Evolutionary conservation across 1,140 invertebrate species (phyloP), one percentile per base, ranked within the genome.

Genomic region (Sweltsa coloradensis): DNA sequence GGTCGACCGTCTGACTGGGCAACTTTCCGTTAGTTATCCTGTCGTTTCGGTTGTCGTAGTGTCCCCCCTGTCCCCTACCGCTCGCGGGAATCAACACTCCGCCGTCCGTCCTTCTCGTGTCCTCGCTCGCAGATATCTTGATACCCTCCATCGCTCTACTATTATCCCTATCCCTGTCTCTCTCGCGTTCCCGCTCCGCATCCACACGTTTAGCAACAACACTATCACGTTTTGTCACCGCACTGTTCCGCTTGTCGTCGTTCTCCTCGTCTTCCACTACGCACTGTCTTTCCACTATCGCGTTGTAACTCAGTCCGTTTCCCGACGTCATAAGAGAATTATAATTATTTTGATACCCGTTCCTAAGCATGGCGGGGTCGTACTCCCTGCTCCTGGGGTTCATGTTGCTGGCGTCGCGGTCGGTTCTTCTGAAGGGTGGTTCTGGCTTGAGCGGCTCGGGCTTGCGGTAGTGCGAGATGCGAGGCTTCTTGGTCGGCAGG

Each of bases 391-490:
- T 63, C 11, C 63, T 42, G 2, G 63, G 58, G 51, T 64, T 64
- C 60, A 61, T 60, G 53, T 63, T 47, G 48, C 34, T 45, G 11
- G 45, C 44, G 23, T 52, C 52, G 37, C 42, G 43, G 23, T 47
- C 45, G 39, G 40, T 52, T 23, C 21, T 49, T 21, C 26, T n/a
- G 24, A 5, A 37, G n/a, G 34, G 16, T 5, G 34, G 16, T 37
- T 37, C 13, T 40, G 36, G 46, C n/a, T 23, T 40, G 19, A 5
- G 22, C n/a, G 29, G 9, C n/a, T 31, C 34, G 22, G 73, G 69
- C 51, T 76, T 79, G 31, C 71, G 73, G 58, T 79, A 85, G 63
- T 88, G 85, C 25, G 85, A 87, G 59, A 90, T 85, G 53, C 87
- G 76, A 58, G 77, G 80, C 61, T 79, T 81, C 69, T 91, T 91